phyloP scores from a whole-genome alignment of 2,888 invertebrate genomes.

The Brachycybe producta region DNA sequence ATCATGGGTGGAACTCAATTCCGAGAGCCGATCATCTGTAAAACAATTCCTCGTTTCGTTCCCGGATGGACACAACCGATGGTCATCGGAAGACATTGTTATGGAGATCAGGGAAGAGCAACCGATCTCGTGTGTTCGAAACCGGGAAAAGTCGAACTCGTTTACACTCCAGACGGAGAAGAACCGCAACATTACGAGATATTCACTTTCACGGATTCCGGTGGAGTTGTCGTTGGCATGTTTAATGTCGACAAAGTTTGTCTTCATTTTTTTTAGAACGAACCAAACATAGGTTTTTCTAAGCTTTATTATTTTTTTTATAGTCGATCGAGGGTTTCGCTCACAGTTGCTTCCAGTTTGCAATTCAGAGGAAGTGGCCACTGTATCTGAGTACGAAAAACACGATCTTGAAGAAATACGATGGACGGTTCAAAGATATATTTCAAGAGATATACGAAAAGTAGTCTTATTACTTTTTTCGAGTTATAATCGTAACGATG shows the following conservation, averaged over 20 bases:
- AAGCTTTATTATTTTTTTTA: constrained; percentile 22
- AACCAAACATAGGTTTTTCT: neutral
- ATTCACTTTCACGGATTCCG: constrained; percentile 54
- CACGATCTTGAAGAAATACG: constrained; percentile 76
- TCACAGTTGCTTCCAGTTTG: constrained; percentile 75
- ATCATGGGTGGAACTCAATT: constrained; percentile 86
- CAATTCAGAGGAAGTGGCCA: constrained; percentile 70
- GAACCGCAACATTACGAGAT: constrained; percentile 47
- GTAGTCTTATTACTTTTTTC: too few relatives aligned
- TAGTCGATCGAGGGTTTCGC: constrained; percentile 65
- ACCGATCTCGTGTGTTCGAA: constrained; percentile 58
- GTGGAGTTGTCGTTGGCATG: constrained; percentile 73
- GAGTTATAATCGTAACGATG: too few relatives aligned
- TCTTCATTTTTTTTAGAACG: constrained; percentile 4
- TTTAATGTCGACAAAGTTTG: constrained; percentile 68
- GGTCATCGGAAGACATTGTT: constrained; percentile 77
- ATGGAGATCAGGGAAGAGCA: constrained; percentile 70
- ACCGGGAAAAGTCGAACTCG: constrained; percentile 64
- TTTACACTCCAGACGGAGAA: constrained; percentile 47
- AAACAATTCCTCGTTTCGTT: constrained; percentile 69
- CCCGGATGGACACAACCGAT: constrained; percentile 79
- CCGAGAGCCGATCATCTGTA: constrained; percentile 79
- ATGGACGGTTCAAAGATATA: constrained; percentile 82
- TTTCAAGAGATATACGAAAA: constrained; percentile 75
- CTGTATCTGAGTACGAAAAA: constrained; percentile 81